A percentile compares a stretch with the other conserved stretches of the same genome.
Conservation (phyloP, 2,888 invertebrate species). For the Netelia melanura region DNA sequence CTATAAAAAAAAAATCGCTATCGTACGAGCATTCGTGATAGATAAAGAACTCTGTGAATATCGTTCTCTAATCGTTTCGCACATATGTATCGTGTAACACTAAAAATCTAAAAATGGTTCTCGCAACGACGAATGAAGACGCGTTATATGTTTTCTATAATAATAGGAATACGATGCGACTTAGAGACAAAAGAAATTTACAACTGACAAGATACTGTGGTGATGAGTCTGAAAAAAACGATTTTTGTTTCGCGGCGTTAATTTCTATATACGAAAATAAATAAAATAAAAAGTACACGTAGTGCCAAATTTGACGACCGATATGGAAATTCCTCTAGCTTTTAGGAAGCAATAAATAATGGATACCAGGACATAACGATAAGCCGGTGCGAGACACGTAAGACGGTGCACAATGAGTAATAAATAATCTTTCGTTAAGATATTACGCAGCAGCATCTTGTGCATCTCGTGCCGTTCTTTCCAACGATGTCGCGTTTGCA, state of each 20-base stretch:
- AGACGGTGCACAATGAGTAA: neutral
- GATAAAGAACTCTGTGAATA: constrained; percentile 7
- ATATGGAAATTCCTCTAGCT: neutral
- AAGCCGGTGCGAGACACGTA: constrained; percentile 6
- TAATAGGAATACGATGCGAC: constrained; percentile 54
- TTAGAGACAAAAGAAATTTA: constrained; percentile 26
- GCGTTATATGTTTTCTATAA: constrained; percentile 28
- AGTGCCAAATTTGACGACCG: neutral
- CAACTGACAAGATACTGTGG: constrained; percentile 53
- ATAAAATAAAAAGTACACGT: neutral
- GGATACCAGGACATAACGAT: constrained; percentile 9
- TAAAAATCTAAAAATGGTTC: constrained; percentile 3
- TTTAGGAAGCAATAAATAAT: constrained; percentile 10
- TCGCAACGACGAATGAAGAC: constrained; percentile 34
- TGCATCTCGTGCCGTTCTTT: constrained; percentile 76
- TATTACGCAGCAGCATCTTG: constrained; percentile 80
- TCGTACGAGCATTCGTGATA: constrained; percentile 39
- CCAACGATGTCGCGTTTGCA: constrained; percentile 76
- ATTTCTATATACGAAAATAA: neutral
- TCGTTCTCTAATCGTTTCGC: constrained; percentile 13
- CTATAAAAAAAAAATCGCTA: constrained; percentile 21
- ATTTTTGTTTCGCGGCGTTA: neutral
- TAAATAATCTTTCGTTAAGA: constrained; percentile 66
- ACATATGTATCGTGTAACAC: neutral
- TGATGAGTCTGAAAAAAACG: constrained; percentile 38